Evolutionary conservation across 2,888 invertebrate species (phyloP).

Genomic region (Epirrita christyi): DNA sequence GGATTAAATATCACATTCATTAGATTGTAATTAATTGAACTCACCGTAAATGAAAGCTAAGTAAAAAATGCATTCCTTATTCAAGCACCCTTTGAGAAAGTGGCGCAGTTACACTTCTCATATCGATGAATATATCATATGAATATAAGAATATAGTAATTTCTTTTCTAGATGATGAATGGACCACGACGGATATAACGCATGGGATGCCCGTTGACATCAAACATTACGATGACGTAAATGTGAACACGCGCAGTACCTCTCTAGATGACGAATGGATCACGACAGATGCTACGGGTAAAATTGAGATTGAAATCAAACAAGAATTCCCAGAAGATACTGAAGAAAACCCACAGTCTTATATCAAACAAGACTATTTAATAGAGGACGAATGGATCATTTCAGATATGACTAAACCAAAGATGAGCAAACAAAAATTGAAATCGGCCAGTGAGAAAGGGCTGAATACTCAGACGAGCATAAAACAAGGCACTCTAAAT

Average conservation of each 20-base stretch:
- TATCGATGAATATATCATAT: neutral
- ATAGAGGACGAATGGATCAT: conserved; percentile 7
- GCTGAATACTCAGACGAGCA: neutral
- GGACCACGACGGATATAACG: conserved; percentile 12
- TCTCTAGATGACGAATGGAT: conserved; percentile 9
- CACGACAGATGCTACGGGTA: conserved; percentile 3
- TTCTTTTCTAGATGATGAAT: conserved; percentile 28
- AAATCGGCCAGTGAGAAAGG: neutral
- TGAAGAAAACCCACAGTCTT: neutral
- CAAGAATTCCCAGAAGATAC: neutral
- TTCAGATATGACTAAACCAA: neutral
- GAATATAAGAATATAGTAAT: conserved; percentile 16
- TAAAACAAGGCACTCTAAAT: neutral
- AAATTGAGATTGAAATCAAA: neutral
- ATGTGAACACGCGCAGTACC: neutral
- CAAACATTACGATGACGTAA: neutral
- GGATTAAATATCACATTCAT: too few species aligned
- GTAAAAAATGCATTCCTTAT: too few species aligned
- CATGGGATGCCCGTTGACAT: neutral
- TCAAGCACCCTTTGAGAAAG: too few species aligned
- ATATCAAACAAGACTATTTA: neutral
- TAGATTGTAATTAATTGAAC: too few species aligned
- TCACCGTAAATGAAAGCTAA: too few species aligned
- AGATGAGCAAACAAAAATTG: neutral
- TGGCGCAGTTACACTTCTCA: too few species aligned